These are phyloP conservation scores for Epicauta chinensis DNA, from an alignment of 1,140 invertebrate species.

Conservation along the genomic window DNA sequence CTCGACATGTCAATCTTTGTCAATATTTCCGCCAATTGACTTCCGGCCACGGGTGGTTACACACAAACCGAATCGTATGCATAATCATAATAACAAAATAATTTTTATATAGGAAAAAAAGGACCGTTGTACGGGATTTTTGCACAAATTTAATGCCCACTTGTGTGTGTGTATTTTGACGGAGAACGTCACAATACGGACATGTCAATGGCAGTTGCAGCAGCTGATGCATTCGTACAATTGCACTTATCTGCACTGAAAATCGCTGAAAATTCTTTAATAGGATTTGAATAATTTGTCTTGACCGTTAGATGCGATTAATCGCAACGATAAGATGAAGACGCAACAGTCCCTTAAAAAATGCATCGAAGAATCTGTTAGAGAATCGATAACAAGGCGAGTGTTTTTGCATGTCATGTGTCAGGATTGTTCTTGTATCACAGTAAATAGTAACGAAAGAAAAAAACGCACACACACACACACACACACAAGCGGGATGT, in stretches of 20 bases:
- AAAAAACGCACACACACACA: no score
- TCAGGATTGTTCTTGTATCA: constrained; percentile 17
- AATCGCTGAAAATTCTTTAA: no score
- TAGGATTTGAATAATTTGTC: not conserved
- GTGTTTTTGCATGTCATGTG: constrained; percentile 24
- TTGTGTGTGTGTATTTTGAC: constrained; percentile 10
- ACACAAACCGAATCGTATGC: constrained; percentile 1
- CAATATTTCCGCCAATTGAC: constrained; percentile 15
- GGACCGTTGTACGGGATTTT: constrained; percentile 4
- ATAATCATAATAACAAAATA: not conserved
- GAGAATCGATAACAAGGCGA: constrained; percentile 9
- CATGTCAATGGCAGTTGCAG: constrained; percentile 1
- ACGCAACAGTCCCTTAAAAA: no score
- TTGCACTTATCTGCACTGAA: no score
- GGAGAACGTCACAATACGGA: constrained; percentile 12
- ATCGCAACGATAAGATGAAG: not conserved
- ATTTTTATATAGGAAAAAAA: not conserved
- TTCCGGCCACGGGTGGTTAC: constrained; percentile 5
- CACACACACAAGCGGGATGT: no score
- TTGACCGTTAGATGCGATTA: constrained; percentile 7
- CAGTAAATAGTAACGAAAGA: no score
- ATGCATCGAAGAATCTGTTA: no score
- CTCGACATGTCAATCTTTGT: constrained; percentile 9
- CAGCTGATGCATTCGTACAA: constrained; percentile 1
- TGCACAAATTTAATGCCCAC: constrained; percentile 6